These are phyloP conservation scores for Caenorhabditis sp. DNA, from an alignment of 2,888 invertebrate species.

Conservation along the genomic window DNA sequence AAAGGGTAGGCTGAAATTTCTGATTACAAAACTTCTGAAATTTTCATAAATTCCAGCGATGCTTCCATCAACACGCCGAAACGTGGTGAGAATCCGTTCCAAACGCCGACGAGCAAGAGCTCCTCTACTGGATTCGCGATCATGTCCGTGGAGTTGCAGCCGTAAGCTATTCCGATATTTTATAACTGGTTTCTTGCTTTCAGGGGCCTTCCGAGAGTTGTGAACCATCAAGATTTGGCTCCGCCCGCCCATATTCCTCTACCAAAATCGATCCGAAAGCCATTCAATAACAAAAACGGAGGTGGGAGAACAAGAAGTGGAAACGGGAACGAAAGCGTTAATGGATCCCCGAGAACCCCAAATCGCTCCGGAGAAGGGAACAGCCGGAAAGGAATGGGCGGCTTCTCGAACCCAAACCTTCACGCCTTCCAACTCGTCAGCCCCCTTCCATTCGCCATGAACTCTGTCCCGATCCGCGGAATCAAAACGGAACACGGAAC, in stretches of 20 bases:
- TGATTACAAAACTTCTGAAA: not conserved
- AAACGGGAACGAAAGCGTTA: no score
- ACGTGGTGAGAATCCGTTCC: not conserved
- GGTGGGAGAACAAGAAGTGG: not conserved
- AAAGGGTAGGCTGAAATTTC: constrained; percentile 21
- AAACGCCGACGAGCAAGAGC: not conserved
- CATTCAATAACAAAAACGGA: not conserved
- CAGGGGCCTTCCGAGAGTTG: constrained; percentile 47
- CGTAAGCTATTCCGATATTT: constrained; percentile 13
- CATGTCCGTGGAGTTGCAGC: constrained; percentile 21
- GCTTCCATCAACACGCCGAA: not conserved
- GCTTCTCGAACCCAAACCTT: not conserved
- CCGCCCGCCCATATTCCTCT: constrained; percentile 51
- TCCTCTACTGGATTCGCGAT: constrained; percentile 3
- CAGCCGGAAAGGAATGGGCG: not conserved
- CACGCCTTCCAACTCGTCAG: constrained; percentile 39
- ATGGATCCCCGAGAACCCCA: no score
- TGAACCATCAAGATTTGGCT: constrained; percentile 7
- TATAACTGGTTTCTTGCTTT: not conserved
- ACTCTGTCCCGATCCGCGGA: constrained; percentile 48
- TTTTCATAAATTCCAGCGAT: not conserved
- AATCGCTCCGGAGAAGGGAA: not conserved
- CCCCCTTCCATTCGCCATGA: constrained; percentile 19
- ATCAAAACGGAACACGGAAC: constrained; percentile 31
- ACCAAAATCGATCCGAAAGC: no score